phyloP scores from a whole-genome alignment of 2,797 vertebrate genomes.

The Rhinogobio ventralis region DNA sequence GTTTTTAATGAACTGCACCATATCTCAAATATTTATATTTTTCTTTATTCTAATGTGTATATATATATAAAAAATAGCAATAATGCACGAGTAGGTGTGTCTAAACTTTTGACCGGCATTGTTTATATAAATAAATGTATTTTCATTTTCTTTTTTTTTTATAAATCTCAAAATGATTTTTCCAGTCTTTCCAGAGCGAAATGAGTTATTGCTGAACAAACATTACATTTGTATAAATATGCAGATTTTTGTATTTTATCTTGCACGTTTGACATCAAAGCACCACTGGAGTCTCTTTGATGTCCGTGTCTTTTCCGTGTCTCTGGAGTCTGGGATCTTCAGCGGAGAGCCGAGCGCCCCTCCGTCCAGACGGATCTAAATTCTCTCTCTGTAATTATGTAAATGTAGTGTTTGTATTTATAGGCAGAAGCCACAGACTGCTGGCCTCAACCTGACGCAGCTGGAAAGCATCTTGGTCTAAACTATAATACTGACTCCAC shows the following conservation, averaged over 20 bases:
- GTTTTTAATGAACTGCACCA: not conserved
- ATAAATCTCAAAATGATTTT: not conserved
- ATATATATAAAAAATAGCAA: not conserved
- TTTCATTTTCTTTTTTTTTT: not conserved
- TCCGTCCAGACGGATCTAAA: constrained; percentile 85
- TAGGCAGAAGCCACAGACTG: constrained; percentile 89
- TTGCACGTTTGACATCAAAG: constrained; percentile 12
- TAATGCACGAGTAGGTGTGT: not conserved
- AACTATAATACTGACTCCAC: constrained; percentile 79
- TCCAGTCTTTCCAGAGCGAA: not conserved
- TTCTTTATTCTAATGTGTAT: not conserved
- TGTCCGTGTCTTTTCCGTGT: constrained; percentile 77
- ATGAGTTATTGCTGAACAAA: not conserved
- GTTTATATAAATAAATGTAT: not conserved
- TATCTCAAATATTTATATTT: not conserved
- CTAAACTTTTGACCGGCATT: not conserved
- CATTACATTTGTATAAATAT: not conserved
- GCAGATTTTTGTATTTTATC: not conserved
- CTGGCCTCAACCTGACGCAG: constrained; percentile 84
- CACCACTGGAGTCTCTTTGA: constrained; percentile 67
- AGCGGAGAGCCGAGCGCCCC: constrained; percentile 78
- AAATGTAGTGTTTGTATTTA: constrained; percentile 95
- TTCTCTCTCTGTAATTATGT: constrained; percentile 88
- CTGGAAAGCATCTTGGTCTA: constrained; percentile 88
- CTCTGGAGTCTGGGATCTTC: constrained; percentile 77